phyloP scores from a whole-genome alignment of 2,888 invertebrate genomes.

The Acrobasis suavella region DNA sequence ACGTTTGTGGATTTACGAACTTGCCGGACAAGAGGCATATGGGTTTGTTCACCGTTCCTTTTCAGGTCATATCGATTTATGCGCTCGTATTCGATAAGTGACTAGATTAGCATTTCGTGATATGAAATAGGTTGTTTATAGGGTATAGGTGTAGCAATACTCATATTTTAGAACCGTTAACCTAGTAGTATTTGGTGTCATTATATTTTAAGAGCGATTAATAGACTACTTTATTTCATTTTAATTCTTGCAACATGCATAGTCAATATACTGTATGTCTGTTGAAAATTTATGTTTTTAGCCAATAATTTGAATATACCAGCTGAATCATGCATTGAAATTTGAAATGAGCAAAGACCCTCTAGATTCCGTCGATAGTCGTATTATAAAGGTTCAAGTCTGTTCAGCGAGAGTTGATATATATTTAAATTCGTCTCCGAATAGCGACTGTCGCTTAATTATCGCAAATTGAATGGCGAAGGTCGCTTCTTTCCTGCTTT shows the following conservation, averaged over 20 bases:
- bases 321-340: no score
- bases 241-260: not conserved
- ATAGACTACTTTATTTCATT: not conserved
- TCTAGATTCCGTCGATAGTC: no score
- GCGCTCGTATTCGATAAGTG: not conserved
- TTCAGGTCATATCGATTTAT: slow-evolving; percentile 16
- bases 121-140: slow-evolving; percentile 3
- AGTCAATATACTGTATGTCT: no score
- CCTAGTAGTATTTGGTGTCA: not conserved
- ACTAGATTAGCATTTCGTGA: not conserved
- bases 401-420: no score
- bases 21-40: slow-evolving; percentile 3
- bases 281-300: no score
- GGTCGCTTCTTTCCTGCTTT: no score
- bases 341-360: no score
- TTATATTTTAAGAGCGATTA: not conserved
- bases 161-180: not conserved
- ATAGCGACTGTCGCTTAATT: no score
- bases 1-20: slow-evolving; percentile 14
- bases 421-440: no score
- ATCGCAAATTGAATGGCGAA: no score
- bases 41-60: slow-evolving; percentile 1
- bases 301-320: no score
- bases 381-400: no score
- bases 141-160: not conserved